Evolutionary conservation across 2,888 invertebrate species (phyloP), one percentile per base, ranked within the genome.

Genomic region (Magallana nippona): DNA sequence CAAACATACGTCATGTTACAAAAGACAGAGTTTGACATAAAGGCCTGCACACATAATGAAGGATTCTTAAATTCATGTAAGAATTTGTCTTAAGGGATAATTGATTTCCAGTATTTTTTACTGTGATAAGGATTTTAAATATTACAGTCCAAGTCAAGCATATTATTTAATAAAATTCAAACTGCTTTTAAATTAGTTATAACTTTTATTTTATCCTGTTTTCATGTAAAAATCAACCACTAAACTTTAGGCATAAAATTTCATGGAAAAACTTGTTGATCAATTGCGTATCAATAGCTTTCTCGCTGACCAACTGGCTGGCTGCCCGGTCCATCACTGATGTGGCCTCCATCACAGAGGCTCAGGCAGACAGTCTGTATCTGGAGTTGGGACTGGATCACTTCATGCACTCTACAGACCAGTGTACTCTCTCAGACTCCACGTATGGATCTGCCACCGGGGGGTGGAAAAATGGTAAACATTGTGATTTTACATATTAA

Each of bases 41-140:
- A 63, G 13, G 58, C 57, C 3, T 83, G 83, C 56, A 44, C 79
- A 22, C 77, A 55, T 44, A 77, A 83, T 32, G 80, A 79, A 62
- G 83, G 44, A 13, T 83, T 83, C 44, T 63, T 80, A 5, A 44
- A 83, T 55, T 19, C 83, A 57, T 32, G 83, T 83, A 19, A 62
- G 78, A 44, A 19, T 27, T 56, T 15, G 13, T 11, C 32, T n/a
- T 60, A 10, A 10, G 10, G n/a, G n/a, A n/a, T 19, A 17, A 32
- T 44, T 77, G 19, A 10, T 17, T 78, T 78, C n/a, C 44, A 8
- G 5, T 44, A 5, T 44, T 44, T 32, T 44, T 44, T 44, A 44
- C 44, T 44, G 44, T 44, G 44, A 44, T 8, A 44, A 44, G 8
- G 44, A 44, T 3, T 44, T 44, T 8, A 44, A 44, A 44, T 62